These are phyloP conservation scores for Iphiclides podalirius DNA, from an alignment of 2,888 invertebrate species.

Conservation along the genomic window DNA sequence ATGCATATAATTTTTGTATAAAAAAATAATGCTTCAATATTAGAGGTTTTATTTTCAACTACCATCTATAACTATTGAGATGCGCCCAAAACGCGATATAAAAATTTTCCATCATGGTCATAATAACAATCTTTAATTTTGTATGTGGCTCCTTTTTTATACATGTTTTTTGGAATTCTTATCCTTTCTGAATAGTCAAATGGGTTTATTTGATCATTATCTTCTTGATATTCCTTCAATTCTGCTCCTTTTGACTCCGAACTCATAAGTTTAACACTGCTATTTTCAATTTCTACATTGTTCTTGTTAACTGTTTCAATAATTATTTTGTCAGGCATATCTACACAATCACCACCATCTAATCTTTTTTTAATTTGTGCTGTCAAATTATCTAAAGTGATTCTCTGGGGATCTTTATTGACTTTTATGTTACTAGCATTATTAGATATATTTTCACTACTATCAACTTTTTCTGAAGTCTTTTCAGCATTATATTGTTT, in stretches of 20 bases:
- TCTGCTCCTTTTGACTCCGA: slow-evolving; percentile 33
- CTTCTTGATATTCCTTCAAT: slow-evolving; percentile 42
- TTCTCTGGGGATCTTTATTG: slow-evolving; percentile 40
- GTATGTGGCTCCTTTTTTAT: slow-evolving; percentile 83
- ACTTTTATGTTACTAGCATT: slow-evolving; percentile 25
- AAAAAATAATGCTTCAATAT: slow-evolving; percentile 64
- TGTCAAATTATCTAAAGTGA: slow-evolving; percentile 62
- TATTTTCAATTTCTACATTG: slow-evolving; percentile 30
- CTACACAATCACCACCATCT: slow-evolving; percentile 50
- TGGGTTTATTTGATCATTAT: slow-evolving; percentile 27
- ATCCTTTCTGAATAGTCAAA: slow-evolving; percentile 81
- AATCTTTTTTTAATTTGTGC: slow-evolving; percentile 53
- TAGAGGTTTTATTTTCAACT: slow-evolving; percentile 52
- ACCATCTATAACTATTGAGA: slow-evolving; percentile 35
- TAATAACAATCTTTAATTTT: slow-evolving; percentile 90
- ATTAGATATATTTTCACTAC: slow-evolving; percentile 15
- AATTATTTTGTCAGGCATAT: slow-evolving; percentile 58
- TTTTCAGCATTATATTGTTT: slow-evolving; percentile 33
- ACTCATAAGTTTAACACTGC: slow-evolving; percentile 44
- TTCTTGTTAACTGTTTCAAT: slow-evolving; percentile 38
- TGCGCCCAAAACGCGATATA: slow-evolving; percentile 89
- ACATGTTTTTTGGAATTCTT: slow-evolving; percentile 83
- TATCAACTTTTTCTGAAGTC: slow-evolving; percentile 22
- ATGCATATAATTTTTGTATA: slow-evolving; percentile 74
- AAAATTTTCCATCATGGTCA: slow-evolving; percentile 88